Conservation (phyloP, 2,113 vertebrate genomes). For the Hystrix brachyura region DNA sequence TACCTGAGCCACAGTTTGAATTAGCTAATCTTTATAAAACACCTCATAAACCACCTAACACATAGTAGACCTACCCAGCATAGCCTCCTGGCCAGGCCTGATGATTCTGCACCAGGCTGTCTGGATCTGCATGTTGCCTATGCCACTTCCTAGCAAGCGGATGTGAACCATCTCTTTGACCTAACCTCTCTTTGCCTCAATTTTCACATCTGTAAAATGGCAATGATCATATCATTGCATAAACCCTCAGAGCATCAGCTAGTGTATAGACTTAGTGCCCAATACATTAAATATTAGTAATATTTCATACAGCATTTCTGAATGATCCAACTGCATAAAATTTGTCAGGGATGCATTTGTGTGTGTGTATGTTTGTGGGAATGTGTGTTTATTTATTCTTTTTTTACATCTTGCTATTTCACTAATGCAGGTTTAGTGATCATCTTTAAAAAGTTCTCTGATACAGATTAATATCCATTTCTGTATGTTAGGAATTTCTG, state of each 20-base stretch:
- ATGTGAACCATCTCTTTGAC: background rate
- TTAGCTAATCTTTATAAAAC: conserved; percentile 84
- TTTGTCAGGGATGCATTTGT: background rate
- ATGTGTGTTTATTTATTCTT: background rate
- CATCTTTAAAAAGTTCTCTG: background rate
- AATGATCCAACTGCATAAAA: background rate
- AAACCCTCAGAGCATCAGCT: background rate
- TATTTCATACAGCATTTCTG: conserved; percentile 1
- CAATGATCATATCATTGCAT: background rate
- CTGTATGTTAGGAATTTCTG: background rate
- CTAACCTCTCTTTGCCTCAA: background rate
- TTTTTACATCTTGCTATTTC: background rate
- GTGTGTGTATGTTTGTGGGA: background rate
- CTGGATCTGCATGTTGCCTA: conserved; percentile 11
- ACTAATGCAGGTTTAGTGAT: background rate
- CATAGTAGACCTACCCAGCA: conserved; percentile 68
- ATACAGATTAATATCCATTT: background rate
- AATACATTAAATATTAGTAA: background rate
- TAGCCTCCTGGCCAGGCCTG: background rate
- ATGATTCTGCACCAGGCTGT: conserved; percentile 25
- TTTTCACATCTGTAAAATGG: conserved; percentile 56
- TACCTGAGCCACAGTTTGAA: conserved; percentile 73
- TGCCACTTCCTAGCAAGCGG: background rate
- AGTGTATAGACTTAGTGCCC: background rate
- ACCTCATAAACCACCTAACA: conserved; percentile 77